Evolutionary conservation across 2,888 invertebrate species (phyloP), one percentile per base, ranked within the genome.

Genomic region (Hoplodrina blanda): DNA sequence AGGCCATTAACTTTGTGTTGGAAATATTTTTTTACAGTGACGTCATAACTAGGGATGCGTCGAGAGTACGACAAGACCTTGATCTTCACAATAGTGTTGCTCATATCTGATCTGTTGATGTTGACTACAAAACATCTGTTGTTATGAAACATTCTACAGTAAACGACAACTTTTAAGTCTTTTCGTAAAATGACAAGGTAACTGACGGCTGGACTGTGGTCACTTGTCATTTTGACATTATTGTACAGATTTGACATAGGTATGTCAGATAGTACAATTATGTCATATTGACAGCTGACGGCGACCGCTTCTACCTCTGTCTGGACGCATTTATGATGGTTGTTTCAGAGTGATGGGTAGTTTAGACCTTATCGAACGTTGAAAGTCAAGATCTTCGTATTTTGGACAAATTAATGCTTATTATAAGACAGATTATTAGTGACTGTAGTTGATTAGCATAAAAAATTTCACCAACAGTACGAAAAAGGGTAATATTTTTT

Each of bases 61-160:
- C 53, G 33, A 60, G 41, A 71, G 25, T 15, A 73, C 44, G 75
- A 69, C 61, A 49, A 52, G 56, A 11, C 69, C 52, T 69, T 54
- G 25, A 63, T 70, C 50, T 67, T 57, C 15, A 75, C 65, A 78
- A 79, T 67, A 79, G 49, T 71, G 72, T 80, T 80, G 57, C 57
- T 65, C 71, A 76, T 76, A 72, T 49, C 61, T 64, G 50, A 25
- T 13, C 54, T 71, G 61, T 71, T 66, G 55, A 52, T 75, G 71
- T 78, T 71, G 62, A 72, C 62, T 74, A 46, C 63, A 72, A 64
- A 67, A 80, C 17, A 75, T 49, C 25, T 61, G 76, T 64, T 76
- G 55, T 76, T 76, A 37, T 8, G 56, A 62, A 71, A 78, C 78
- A 78, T 78, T 49, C 67, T 64, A 53, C 19, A 44, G 10, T 25